phyloP scores from a whole-genome alignment of 2,113 vertebrate species.

The Microcebus jonahi region DNA sequence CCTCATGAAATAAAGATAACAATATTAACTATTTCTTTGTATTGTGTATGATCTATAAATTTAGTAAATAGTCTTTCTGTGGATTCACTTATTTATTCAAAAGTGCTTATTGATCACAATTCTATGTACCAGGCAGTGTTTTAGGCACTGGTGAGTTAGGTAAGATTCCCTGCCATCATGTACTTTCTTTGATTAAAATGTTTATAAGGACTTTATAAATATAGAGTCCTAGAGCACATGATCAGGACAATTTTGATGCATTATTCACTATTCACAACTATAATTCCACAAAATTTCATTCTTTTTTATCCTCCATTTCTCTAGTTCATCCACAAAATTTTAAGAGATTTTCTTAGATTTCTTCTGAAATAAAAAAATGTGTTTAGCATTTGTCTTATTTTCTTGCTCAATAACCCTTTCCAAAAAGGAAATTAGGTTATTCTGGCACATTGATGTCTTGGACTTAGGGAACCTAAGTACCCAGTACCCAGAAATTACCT shows the following conservation, averaged over 20 bases:
- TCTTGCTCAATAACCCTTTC: background rate
- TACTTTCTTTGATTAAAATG: background rate
- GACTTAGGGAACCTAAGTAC: background rate
- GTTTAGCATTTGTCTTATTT: conserved; percentile 11
- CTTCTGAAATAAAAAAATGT: conserved; percentile 52
- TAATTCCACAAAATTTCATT: conserved; percentile 11
- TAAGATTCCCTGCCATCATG: background rate
- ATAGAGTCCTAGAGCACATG: background rate
- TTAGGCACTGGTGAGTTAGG: background rate
- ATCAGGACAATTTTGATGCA: background rate
- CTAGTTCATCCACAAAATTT: conserved; percentile 26
- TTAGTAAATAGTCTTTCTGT: conserved; percentile 13
- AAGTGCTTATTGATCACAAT: background rate
- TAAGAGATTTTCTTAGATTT: conserved; percentile 44
- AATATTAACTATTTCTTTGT: background rate
- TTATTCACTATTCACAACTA: background rate
- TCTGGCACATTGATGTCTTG: background rate
- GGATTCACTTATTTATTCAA: background rate
- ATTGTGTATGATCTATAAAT: conserved; percentile 8
- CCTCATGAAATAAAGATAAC: conserved; percentile 33
- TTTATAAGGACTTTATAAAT: background rate
- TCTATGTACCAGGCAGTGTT: background rate
- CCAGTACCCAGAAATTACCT: background rate
- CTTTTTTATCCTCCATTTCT: background rate
- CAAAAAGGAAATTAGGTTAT: background rate